Base-by-base conservation (phyloP, 2,113 vertebrate species). In the Epinephelus lanceolatus region DNA sequence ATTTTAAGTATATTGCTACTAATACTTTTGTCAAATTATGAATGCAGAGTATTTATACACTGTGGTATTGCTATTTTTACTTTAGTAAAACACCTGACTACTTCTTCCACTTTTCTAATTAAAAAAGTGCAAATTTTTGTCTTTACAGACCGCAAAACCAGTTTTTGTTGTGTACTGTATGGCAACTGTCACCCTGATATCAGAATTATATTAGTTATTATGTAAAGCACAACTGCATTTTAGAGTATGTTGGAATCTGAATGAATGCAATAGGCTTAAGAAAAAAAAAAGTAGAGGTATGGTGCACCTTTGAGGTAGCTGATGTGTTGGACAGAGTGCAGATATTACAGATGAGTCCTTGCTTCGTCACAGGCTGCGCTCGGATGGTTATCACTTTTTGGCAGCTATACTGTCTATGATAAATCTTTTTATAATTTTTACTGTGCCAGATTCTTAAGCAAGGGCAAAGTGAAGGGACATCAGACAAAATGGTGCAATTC, bases 401-500 rank as follows among this genome's bases (percentile, higher is more conserved):
- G 71, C 71, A 15, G 56, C 5, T 4, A 8, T 21, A 23, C 7
- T 10, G 52, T 57, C 23, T 56, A 21, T 25, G 8, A 63, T 15
- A 21, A 25, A 62, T 40, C 15, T 65, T 33, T 17, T 6, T 2
- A 30, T 2, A 9, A 45, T 21, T 18, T 55, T 12, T 11, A 45
- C 27, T 55, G 45, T 47, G 23, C 14, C 67, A 51, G 47, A 47
- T n/a, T 47, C 7, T 66, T 55, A 49, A 19, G 37, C 53, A 80
- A 82, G 49, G n/a, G 3, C 27, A 68, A 25, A 33, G 25, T 69
- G 49, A 42, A 8, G 2, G 12, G 7, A 27, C 5, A 37, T 12
- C 27, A 55, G 42, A 49, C 18, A 65, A 52, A 71, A 37, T 49
- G 10, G 57, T n/a, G 67, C n/a, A 70, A 76, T 18, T 12, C 40